Evolutionary conservation across 1,140 invertebrate genomes (phyloP).

Genomic region (Drosophila burlai): DNA sequence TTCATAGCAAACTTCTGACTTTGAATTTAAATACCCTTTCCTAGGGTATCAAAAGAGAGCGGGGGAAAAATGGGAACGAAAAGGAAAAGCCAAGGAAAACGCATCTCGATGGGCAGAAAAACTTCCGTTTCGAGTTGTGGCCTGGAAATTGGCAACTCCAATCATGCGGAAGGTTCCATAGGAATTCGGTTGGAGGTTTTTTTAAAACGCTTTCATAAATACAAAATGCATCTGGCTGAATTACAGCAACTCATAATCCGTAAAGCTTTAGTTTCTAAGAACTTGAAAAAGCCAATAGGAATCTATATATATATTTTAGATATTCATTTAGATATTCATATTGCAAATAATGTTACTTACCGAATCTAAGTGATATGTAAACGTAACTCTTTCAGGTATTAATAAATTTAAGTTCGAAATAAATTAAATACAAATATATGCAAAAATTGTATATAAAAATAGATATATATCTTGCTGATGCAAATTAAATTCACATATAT

Average conservation of each 20-base stretch:
- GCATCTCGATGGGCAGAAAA: conserved; percentile 61
- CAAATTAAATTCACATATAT: too few species aligned
- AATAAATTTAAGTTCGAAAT: not conserved
- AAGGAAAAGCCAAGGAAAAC: conserved; percentile 49
- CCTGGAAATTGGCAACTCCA: conserved; percentile 68
- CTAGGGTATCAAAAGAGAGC: not conserved
- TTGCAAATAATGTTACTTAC: too few species aligned
- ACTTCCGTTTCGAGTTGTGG: conserved; percentile 72
- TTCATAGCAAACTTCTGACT: not conserved
- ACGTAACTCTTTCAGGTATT: not conserved
- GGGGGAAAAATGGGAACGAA: not conserved
- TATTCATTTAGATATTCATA: too few species aligned
- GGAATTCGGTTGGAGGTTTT: conserved; percentile 14
- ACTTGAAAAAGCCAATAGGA: not conserved
- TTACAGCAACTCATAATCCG: not conserved
- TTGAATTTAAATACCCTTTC: not conserved
- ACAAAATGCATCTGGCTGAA: conserved; percentile 8
- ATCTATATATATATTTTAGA: too few species aligned
- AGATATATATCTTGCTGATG: not conserved
- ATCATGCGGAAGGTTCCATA: conserved; percentile 42
- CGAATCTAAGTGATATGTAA: too few species aligned
- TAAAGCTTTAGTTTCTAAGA: not conserved
- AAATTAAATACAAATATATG: not conserved
- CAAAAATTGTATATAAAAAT: too few species aligned
- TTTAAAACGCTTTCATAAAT: conserved; percentile 16